Base-by-base conservation (phyloP, 1,140 invertebrate species). In the Linepithema humile region DNA sequence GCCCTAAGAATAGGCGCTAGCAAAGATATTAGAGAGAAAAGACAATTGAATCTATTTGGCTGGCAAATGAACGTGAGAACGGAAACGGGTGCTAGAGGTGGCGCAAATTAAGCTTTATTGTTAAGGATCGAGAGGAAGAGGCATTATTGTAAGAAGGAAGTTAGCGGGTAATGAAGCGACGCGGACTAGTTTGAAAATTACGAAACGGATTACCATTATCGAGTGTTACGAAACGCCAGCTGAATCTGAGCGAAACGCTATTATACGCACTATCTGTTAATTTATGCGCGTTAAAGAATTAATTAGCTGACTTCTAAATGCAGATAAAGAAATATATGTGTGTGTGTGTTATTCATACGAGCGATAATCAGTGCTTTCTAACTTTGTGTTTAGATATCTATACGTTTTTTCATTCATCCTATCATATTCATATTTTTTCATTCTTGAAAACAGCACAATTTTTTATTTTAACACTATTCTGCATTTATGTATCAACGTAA, bases 121-220 rank as follows among this genome's bases (percentile, higher is more conserved):
- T 88, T 87, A 69, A 59, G 82, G 62, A 84, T 80, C 60, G 60
- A 43, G 73, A 69, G 73, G 86, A 87, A 87, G 86, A 80, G 43
- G 82, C 75, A 69, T 55, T 62, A 74, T 77, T 45, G 82, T 69
- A 87, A 82, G 70, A 82, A 77, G 83, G 83, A 88, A 88, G 86
- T 64, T 65, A 20, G 12, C 29, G 43, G 50, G 38, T 77, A 88
- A 85, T 60, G 77, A 85, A 60, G 65, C 62, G 74, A 55, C 60
- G 55, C 86, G 60, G 35, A 85, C 45, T 53, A 29, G 17, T 53
- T 3, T 12, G 15, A 67, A 67, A 78, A 67, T 88, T 88, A 83
- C 43, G 83, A 87, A 87, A 88, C 55, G 15, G 20, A 2, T 48
- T 35, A 75, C 45, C 40, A 62, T 78, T 65, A 55, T 62, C 20